Evolutionary conservation across 2,888 invertebrate genomes (phyloP).

Genomic region (Dusona sp.): DNA sequence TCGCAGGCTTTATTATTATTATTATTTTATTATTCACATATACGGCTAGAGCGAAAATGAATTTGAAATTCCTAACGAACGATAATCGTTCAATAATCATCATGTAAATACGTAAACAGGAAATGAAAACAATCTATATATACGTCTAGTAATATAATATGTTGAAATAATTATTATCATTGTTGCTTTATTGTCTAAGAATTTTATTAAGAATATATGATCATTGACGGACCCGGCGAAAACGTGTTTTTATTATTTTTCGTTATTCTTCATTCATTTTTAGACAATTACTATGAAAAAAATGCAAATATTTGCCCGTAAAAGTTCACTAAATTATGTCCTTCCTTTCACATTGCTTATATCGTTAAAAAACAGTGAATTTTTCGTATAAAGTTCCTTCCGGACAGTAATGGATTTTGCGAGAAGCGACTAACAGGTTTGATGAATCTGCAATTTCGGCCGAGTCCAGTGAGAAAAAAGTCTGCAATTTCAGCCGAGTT

Average conservation of each 20-base stretch:
- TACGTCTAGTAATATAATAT: conserved; percentile 57
- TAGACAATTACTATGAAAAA: too few relatives aligned
- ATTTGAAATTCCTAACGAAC: conserved; percentile 56
- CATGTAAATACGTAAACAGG: conserved; percentile 60
- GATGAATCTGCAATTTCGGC: not conserved
- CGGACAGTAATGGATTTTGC: not conserved
- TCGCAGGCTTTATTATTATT: conserved; percentile 63
- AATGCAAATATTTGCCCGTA: too few relatives aligned
- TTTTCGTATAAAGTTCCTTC: not conserved
- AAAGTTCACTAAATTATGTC: too few relatives aligned
- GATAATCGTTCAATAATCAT: conserved; percentile 63
- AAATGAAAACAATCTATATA: conserved; percentile 34
- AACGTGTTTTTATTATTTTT: not conserved
- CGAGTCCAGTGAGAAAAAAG: not conserved
- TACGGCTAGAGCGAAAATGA: conserved; percentile 39
- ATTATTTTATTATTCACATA: conserved; percentile 59
- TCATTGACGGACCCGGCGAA: conserved; percentile 50
- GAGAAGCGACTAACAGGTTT: not conserved
- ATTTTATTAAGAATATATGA: conserved; percentile 78
- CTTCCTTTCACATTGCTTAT: too few relatives aligned
- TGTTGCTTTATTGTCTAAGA: conserved; percentile 83
- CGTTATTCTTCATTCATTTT: not conserved
- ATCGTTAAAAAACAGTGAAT: not conserved
- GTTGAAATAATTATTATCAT: conserved; percentile 76
- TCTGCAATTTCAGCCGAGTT: not conserved